phyloP scores from a whole-genome alignment of 2,888 invertebrate species.

The Sabatieria punctata region DNA sequence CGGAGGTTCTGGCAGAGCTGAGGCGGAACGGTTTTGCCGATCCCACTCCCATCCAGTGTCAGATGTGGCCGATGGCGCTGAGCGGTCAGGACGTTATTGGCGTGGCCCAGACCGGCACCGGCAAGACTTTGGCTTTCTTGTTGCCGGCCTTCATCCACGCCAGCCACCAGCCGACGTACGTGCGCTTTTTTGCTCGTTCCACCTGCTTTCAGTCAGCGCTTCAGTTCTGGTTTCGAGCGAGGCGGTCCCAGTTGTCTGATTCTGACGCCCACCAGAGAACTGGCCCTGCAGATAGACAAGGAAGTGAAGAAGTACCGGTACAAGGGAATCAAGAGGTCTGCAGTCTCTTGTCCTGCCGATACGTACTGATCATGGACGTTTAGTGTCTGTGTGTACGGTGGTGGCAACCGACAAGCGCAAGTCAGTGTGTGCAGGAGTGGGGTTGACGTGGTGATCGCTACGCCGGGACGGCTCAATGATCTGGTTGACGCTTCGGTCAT shows the following conservation, averaged over 20 bases:
- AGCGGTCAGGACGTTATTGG: slow-evolving; percentile 67
- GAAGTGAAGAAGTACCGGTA: slow-evolving; percentile 78
- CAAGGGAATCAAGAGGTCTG: slow-evolving; percentile 45
- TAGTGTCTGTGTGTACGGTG: slow-evolving; percentile 76
- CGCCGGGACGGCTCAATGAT: slow-evolving; percentile 80
- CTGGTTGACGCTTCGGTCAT: slow-evolving; percentile 50
- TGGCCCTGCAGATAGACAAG: slow-evolving; percentile 77
- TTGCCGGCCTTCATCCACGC: slow-evolving; percentile 83
- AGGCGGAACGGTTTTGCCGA: slow-evolving; percentile 56
- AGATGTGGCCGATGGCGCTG: slow-evolving; percentile 79
- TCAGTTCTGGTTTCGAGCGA: slow-evolving; percentile 11
- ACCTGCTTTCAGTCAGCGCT: too few species aligned
- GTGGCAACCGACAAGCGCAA: slow-evolving; percentile 62
- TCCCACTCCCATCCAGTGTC: slow-evolving; percentile 69
- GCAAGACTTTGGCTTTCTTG: slow-evolving; percentile 64
- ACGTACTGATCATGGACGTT: slow-evolving; percentile 9
- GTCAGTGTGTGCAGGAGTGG: slow-evolving; percentile 53
- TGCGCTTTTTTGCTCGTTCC: background rate
- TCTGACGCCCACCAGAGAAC: slow-evolving; percentile 76
- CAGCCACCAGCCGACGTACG: slow-evolving; percentile 50
- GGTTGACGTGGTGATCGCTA: slow-evolving; percentile 86
- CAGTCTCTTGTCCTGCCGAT: background rate
- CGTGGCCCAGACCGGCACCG: slow-evolving; percentile 80
- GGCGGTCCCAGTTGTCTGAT: slow-evolving; percentile 66
- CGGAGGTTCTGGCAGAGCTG: slow-evolving; percentile 64